Evolutionary conservation across 2,888 invertebrate genomes (phyloP).

Genomic region (Eilema griseolum): DNA sequence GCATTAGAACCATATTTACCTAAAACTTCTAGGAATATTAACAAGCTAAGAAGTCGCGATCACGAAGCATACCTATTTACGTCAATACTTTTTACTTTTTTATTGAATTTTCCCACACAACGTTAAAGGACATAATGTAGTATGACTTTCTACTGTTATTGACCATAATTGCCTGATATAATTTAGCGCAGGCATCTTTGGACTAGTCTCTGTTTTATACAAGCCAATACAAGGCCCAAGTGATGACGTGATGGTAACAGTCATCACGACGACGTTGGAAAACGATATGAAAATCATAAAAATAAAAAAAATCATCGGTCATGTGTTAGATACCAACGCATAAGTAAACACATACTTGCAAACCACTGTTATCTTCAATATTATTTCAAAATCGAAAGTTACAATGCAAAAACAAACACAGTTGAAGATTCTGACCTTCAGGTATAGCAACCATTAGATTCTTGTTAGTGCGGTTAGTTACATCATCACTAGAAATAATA

Average conservation of each 20-base stretch:
- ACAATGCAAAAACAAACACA: conserved; percentile 27
- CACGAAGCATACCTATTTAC: background rate
- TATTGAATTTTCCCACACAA: background rate
- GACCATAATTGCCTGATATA: background rate
- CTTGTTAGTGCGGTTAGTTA: conserved; percentile 57
- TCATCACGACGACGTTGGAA: too few relatives aligned
- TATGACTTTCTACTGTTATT: background rate
- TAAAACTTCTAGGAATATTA: background rate
- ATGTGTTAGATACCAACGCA: conserved; percentile 3
- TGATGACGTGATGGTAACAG: too few relatives aligned
- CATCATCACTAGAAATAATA: conserved; percentile 73
- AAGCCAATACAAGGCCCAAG: background rate
- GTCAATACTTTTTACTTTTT: background rate
- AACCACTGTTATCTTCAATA: conserved; percentile 5
- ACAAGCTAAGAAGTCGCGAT: background rate
- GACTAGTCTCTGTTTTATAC: background rate
- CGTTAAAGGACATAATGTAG: too few relatives aligned
- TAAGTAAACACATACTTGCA: background rate
- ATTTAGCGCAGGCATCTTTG: background rate
- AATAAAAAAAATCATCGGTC: background rate
- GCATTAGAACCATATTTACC: background rate
- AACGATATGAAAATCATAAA: too few relatives aligned
- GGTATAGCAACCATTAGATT: conserved; percentile 57
- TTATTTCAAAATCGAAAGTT: conserved; percentile 29
- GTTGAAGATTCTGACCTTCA: conserved; percentile 53